These are phyloP conservation scores for Coregonus suidteri DNA, from an alignment of 2,797 vertebrate species.

Conservation along the genomic window DNA sequence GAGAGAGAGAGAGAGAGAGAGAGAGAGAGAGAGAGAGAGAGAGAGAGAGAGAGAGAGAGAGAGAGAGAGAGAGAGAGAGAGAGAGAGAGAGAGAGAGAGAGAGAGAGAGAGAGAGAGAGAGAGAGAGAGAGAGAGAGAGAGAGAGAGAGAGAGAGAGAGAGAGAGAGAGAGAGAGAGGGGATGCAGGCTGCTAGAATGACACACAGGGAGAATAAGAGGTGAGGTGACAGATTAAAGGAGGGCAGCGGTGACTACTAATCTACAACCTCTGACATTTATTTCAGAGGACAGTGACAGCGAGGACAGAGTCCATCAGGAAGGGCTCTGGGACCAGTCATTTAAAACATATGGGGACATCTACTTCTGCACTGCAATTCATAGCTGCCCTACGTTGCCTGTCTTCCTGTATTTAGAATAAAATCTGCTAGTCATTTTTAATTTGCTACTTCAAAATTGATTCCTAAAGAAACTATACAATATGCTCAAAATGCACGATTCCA, in stretches of 20 bases:
- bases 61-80: too few relatives aligned
- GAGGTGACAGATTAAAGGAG: neutral
- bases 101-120: neutral
- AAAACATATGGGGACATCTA: neutral
- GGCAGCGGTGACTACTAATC: neutral
- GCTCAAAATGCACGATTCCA: neutral
- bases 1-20: neutral
- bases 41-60: neutral
- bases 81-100: neutral
- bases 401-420: too few relatives aligned
- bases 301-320: neutral
- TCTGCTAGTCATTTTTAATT: too few relatives aligned
- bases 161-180: neutral
- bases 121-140: neutral
- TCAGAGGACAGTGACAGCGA: slow-evolving; percentile 2
- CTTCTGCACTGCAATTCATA: neutral
- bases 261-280: neutral
- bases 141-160: too few relatives aligned
- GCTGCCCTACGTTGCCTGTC: neutral
- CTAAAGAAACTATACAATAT: neutral
- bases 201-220: neutral
- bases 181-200: neutral
- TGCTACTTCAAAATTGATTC: too few relatives aligned
- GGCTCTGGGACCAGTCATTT: neutral
- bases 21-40: neutral